Evolutionary conservation across 2,113 vertebrate genomes (phyloP), one percentile per base, ranked within the genome.

Genomic region (Cochlearius cochlearius): DNA sequence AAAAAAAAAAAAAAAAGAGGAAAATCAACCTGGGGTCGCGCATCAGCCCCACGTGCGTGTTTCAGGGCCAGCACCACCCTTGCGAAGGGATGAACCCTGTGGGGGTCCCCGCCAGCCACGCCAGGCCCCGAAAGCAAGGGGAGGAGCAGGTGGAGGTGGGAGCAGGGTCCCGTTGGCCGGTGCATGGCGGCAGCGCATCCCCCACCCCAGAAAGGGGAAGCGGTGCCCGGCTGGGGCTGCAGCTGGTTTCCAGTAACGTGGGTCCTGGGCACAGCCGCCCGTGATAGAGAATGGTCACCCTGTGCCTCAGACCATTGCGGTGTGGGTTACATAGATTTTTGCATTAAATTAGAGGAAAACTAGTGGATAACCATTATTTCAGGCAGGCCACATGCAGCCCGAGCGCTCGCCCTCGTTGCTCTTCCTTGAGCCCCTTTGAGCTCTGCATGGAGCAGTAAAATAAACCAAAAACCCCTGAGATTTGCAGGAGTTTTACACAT

Each of bases 361-460:
- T 4, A 21, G 32, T 1, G 1, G 29, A 3, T 3, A 50, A 5
- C 58, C 20, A 3, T 0, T 3, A 3, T 3, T 8, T 2, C 4
- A 38, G 15, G 26, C 3, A 22, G 50, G 11, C 7, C 15, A 18
- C 2, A 1, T 3, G 27, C 3, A 4, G 56, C 62, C 6, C 10
- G 17, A 50, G 75, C 2, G 2, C 58, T 43, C 1, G 0, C 14
- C 20, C 34, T 5, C 5, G 0, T 5, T 16, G n/a, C 49, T 52
- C 50, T n/a, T 27, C 36, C 69, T 38, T 1, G 53, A 68, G 23
- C 27, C 32, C 9, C 3, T 13, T 0, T 4, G 30, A 75, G 66
- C 34, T 62, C 62, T 10, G 45, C 3, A 0, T 26, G 49, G 21
- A 81, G 39, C 4, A 1, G 7, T 3, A 12, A 39, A 73, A 63